Evolutionary conservation across 2,888 invertebrate species (phyloP), one percentile per base, ranked within the genome.

Genomic region (Flexamia atlantica): DNA sequence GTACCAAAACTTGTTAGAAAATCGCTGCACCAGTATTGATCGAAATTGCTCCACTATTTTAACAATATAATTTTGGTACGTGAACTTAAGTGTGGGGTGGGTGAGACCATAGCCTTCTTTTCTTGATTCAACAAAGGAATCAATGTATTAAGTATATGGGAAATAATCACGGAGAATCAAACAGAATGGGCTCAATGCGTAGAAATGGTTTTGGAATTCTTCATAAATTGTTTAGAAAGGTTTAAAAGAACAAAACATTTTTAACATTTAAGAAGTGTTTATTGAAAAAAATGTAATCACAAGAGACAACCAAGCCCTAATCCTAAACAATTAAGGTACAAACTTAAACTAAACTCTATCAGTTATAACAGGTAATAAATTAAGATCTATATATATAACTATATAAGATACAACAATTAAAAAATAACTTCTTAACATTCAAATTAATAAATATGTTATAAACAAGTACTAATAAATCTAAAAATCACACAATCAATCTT

Each of bases 241-340:
- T n/a, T n/a, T n/a, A n/a, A n/a, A 14, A 46, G 12, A 46, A 46
- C 14, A 46, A 46, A 46, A 46, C 12, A 53, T 20, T n/a, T 53
- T 4, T 46, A 46, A 76, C 76, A 76, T 76, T 74, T 76, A 76
- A 42, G 53, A 79, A 36, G 72, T 40, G 79, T 79, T 79, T 79
- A 79, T 57, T 79, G 79, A 79, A 79, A 79, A 79, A 79, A 57
- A 40, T 76, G 76, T 57, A 79, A 79, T 57, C 79, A 79, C 79
- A 57, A 57, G 53, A 79, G 79, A 79, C 79, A 79, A 79, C 79
- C 79, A 32, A 79, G 32, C 36, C 79, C 50, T 76, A 76, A 72
- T 57, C 46, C 79, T 79, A 79, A 79, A 79, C 57, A 79, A 79
- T 79, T 79, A 79, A 79, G 79, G 46, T 79, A 79, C 30, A 79